phyloP scores from a whole-genome alignment of 2,113 vertebrate species.

The Castor canadensis region DNA sequence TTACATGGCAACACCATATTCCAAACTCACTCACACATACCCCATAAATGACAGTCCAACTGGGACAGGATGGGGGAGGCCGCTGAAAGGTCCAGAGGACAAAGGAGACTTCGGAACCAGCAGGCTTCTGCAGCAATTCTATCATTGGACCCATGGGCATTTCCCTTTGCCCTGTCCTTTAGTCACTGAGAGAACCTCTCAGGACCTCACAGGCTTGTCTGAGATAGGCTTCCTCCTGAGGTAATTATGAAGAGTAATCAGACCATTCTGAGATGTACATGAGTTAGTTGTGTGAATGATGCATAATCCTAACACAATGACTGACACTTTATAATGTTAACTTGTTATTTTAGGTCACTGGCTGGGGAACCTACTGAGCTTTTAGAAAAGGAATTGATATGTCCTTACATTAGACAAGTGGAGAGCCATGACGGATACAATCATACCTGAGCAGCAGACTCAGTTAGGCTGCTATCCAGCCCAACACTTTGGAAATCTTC shows the following conservation, averaged over 20 bases:
- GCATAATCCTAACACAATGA: not conserved
- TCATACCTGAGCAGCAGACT: not conserved
- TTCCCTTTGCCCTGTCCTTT: not conserved
- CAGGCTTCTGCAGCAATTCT: not conserved
- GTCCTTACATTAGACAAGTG: not conserved
- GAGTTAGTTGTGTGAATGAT: not conserved
- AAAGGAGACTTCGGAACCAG: not conserved
- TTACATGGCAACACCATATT: not conserved
- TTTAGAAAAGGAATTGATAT: not conserved
- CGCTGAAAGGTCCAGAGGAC: not conserved
- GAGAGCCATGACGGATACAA: not conserved
- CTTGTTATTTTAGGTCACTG: not conserved
- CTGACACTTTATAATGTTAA: not conserved
- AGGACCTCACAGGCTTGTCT: not conserved
- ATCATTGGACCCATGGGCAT: not conserved
- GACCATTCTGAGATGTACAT: not conserved
- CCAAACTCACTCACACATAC: not conserved
- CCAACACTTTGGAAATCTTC: conserved; percentile 31
- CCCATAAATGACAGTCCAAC: not conserved
- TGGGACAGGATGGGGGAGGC: not conserved
- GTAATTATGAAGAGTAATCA: not conserved
- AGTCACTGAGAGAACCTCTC: not conserved
- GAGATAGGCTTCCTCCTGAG: not conserved
- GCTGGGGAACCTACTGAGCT: not conserved
- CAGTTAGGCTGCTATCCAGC: not conserved